These are phyloP conservation scores for Chrysemys picta DNA, from an alignment of 2,113 vertebrate species.

Conservation along the genomic window DNA sequence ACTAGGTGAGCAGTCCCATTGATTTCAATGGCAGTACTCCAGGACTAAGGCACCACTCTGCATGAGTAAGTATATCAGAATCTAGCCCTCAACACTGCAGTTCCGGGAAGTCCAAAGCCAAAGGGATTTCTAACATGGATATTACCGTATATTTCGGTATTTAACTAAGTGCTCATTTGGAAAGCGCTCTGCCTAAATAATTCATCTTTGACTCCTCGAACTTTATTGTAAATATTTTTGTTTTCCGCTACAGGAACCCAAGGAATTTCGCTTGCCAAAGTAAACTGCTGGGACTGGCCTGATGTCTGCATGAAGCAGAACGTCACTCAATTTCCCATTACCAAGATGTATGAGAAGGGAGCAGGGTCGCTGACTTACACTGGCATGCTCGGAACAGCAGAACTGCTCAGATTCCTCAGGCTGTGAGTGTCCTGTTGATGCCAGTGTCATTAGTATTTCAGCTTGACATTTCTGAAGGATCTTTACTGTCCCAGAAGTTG, in stretches of 20 bases:
- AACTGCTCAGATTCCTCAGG: conserved; percentile 87
- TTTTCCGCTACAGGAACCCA: conserved; percentile 58
- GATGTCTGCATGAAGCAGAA: conserved; percentile 85
- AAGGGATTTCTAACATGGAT: neutral
- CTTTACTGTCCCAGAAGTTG: neutral
- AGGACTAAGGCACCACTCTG: accelerated
- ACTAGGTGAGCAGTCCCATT: neutral
- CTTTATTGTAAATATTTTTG: accelerated
- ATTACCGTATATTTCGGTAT: no score
- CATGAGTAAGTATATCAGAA: neutral
- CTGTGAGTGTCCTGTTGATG: conserved; percentile 82
- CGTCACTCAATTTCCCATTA: conserved; percentile 85
- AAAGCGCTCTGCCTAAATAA: neutral
- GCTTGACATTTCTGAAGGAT: neutral
- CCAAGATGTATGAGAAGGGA: conserved; percentile 81
- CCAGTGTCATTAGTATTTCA: neutral
- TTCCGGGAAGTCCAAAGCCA: neutral
- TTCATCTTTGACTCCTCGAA: neutral
- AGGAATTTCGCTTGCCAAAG: conserved; percentile 77
- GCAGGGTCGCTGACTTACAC: conserved; percentile 75
- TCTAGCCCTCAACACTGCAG: neutral
- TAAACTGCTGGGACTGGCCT: conserved; percentile 93
- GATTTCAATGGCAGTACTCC: neutral
- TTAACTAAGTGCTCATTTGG: no score
- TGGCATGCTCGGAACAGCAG: conserved; percentile 87